A percentile compares a stretch with the other conserved stretches of the same genome.
phyloP scores from a whole-genome alignment of 2,797 vertebrate species.

The Bryconaethiops microstoma region DNA sequence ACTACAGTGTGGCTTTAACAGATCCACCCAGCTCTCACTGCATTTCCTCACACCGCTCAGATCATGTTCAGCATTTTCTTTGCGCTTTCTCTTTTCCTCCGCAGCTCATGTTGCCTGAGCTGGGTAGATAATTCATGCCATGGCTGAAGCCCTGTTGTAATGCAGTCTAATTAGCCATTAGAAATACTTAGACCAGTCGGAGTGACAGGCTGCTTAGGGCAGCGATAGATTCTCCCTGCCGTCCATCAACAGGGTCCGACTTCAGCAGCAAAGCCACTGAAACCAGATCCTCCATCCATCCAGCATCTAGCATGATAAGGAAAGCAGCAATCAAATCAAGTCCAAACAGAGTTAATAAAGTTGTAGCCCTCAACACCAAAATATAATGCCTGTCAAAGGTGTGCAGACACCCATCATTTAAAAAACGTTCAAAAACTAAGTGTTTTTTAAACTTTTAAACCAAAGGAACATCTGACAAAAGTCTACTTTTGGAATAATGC shows the following conservation, averaged over 20 bases:
- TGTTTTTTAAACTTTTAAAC: too few relatives aligned
- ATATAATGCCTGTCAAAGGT: neutral
- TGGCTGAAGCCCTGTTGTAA: conserved; percentile 66
- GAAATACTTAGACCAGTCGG: conserved; percentile 60
- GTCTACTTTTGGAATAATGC: neutral
- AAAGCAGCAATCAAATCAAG: conserved; percentile 15
- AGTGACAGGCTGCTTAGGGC: conserved; percentile 38
- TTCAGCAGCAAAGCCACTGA: conserved; percentile 7
- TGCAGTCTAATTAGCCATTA: conserved; percentile 72
- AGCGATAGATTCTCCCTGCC: conserved; percentile 37
- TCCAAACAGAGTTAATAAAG: conserved; percentile 1
- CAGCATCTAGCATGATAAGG: conserved; percentile 3
- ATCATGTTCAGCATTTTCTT: conserved; percentile 79
- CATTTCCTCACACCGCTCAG: conserved; percentile 40
- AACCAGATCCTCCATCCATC: conserved; percentile 13
- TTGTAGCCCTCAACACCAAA: neutral
- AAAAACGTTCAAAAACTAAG: too few relatives aligned
- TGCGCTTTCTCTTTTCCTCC: conserved; percentile 62
- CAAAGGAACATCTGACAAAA: too few relatives aligned
- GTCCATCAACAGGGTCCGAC: conserved; percentile 33
- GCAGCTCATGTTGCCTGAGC: conserved; percentile 72
- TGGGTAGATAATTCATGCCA: conserved; percentile 78
- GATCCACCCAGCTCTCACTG: conserved; percentile 39
- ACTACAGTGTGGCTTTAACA: conserved; percentile 66
- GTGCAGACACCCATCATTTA: too few relatives aligned